A percentile compares a stretch with the other conserved stretches of the same genome.
These are phyloP conservation scores for Grantiella picta DNA, from an alignment of 2,113 vertebrate species.

Conservation along the genomic window DNA sequence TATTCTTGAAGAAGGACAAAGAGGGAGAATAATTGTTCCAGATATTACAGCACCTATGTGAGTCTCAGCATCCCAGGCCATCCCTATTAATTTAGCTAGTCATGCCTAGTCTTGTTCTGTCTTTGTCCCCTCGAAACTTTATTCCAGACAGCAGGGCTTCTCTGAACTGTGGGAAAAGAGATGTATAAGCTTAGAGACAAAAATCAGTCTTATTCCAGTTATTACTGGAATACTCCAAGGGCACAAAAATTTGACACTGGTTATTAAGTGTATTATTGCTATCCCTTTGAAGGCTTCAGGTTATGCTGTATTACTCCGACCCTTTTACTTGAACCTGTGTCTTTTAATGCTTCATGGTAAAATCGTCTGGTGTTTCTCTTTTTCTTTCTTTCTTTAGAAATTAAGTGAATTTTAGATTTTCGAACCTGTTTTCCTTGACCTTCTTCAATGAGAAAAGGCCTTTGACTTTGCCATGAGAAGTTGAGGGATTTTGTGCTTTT, in stretches of 20 bases:
- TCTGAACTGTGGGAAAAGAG: neutral
- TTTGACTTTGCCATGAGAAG: neutral
- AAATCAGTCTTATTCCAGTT: conserved; percentile 4
- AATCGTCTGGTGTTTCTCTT: neutral
- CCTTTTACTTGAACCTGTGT: neutral
- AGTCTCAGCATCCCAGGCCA: neutral
- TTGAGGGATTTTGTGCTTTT: neutral
- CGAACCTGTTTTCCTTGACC: neutral
- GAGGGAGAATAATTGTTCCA: neutral
- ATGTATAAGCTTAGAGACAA: neutral
- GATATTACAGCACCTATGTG: neutral
- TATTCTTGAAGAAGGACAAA: neutral
- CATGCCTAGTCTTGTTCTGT: neutral
- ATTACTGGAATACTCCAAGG: conserved; percentile 12
- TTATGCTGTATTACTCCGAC: neutral
- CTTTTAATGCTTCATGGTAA: neutral
- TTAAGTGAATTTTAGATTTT: neutral
- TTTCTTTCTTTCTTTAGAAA: neutral
- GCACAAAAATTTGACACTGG: neutral
- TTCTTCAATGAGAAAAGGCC: neutral
- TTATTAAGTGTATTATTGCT: neutral
- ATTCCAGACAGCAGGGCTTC: neutral
- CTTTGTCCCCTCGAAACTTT: neutral
- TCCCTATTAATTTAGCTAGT: neutral
- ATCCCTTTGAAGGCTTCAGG: neutral